Base-by-base conservation (phyloP, 2,888 invertebrate genomes). In the Girardia tigrina region DNA sequence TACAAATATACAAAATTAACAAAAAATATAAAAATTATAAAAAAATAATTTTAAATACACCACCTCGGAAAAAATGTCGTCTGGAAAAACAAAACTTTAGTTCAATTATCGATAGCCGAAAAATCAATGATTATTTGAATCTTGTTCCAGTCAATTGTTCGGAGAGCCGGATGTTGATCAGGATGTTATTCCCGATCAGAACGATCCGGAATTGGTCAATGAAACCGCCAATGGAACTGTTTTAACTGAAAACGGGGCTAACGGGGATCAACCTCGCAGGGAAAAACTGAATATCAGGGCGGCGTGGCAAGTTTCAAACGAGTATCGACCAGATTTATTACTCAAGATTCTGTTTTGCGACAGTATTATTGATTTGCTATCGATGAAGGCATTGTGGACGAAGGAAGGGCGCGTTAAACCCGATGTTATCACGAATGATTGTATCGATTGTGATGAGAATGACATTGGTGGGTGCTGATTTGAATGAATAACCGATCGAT, bases 171-270 rank as follows among this genome's bases (percentile, higher is more conserved):
- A 94, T 84, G 91, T 93, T 0, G 95, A 97, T 85, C 90, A 97
- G 82, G 97, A 97, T 83, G 95, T 98, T 0, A 94, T 95, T 14
- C 98, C 98, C 0, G 97, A 98, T 82, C 89, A 92, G 0, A 92
- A 90, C 26, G 95, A 97, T 85, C 94, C 94, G 6, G 95, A 95
- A 85, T 90, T 91, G 2, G 88, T 89, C 26, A 90, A 89, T 79
- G 86, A 86, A 70, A 42, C 42, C 42, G 20, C 14, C 42, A 42
- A 16, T 16, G 12, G 20, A 14, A 42, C 42, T 16, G 12, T 16
- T 42, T 42, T 42, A 20, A 8, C 20, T 12, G 70, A 71, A 36
- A 4, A 73, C 26, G 23, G 14, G 14, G 75, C 23, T 23, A 29
- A 74, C 56, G 73, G 28, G 12, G 75, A 75, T 23, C 8, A 28